phyloP scores from a whole-genome alignment of 2,888 invertebrate species.

The Allolobophora icterica region DNA sequence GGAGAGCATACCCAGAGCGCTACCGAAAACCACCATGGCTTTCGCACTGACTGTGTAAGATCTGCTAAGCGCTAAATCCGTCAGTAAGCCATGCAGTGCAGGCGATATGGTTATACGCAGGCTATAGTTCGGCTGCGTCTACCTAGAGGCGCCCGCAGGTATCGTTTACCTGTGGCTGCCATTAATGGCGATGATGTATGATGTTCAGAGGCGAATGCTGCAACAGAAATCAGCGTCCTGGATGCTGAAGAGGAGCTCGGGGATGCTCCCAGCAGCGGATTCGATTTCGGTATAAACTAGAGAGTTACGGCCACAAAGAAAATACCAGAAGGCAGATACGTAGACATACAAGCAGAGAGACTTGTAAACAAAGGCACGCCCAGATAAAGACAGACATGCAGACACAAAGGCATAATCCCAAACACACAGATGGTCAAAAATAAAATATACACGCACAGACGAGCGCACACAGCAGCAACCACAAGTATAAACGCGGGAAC shows the following conservation, averaged over 20 bases:
- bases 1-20: neutral
- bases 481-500: too few relatives aligned
- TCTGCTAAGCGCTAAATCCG: neutral
- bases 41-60: neutral
- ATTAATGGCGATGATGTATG: slow-evolving; percentile 11
- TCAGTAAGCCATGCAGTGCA: neutral
- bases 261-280: neutral
- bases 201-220: neutral
- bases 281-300: neutral
- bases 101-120: neutral
- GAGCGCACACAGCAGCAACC: too few relatives aligned
- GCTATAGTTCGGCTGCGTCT: neutral
- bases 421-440: neutral
- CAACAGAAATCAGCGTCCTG: neutral
- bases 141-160: neutral
- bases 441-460: neutral
- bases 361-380: neutral
- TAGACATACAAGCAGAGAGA: neutral
- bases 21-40: neutral
- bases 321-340: neutral
- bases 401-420: neutral
- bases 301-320: neutral
- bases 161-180: neutral
- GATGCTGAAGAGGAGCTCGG: neutral
- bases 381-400: neutral